Base-by-base conservation (phyloP, 2,797 vertebrate genomes). In the Scarus forsteni region DNA sequence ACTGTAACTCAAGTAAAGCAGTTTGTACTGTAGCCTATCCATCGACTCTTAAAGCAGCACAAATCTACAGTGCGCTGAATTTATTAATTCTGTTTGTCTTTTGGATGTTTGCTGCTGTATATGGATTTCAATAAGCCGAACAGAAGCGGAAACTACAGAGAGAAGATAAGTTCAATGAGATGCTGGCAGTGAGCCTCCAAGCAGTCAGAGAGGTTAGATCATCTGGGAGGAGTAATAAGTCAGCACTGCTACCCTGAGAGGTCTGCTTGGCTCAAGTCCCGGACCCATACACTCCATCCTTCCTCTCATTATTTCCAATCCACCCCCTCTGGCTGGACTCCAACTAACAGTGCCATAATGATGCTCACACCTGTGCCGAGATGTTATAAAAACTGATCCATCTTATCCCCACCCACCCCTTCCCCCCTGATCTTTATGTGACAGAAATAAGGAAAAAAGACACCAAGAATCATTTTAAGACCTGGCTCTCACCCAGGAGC, bases 271-370 rank as follows among this genome's bases (percentile, higher is more conserved):
- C 87, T 77, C 27, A 10, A 56, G 45, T 79, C 83, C 84, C 49
- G 1, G 56, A 3, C 46, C 66, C 56, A 68, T 60, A 44, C 63
- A 38, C 75, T 81, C 48, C 49, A 73, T 81, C 77, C 64, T 66
- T 74, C 75, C 63, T 74, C 69, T 86, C 77, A 76, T 85, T 87
- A 77, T 85, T 77, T 61, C 66, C 67, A 71, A 76, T 52, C 76
- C 40, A 65, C 60, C 69, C 50, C 14, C 10, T 75, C 73, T 88
- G 85, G 83, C 75, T 18, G 3, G 9, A 45, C 16, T 77, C 81
- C 83, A 89, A 63, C 75, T 50, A 63, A 44, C 77, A 78, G 72
- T 0, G 15, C 59, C 10, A 62, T 69, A 68, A 48, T 66, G 16
- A 69, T 50, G 59, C 80, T 75, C 71, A 66, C 88, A 83, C 85